phyloP scores from a whole-genome alignment of 2,113 vertebrate species.

The Okapia johnstoni region DNA sequence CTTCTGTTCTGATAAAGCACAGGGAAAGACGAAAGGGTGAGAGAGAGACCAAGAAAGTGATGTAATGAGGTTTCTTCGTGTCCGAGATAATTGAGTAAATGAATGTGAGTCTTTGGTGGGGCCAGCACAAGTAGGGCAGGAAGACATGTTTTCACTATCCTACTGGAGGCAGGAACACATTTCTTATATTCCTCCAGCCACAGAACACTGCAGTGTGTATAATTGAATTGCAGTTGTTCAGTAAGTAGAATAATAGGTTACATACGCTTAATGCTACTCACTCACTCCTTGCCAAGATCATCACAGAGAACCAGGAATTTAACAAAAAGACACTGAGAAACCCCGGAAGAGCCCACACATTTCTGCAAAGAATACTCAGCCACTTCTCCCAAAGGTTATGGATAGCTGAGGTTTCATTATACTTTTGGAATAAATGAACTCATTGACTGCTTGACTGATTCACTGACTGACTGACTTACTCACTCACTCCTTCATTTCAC shows the following conservation, averaged over 20 bases:
- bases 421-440: not conserved
- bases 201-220: not conserved
- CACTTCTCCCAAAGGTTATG: not conserved
- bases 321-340: not conserved
- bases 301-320: slow-evolving; percentile 7
- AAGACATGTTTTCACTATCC: not conserved
- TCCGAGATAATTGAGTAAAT: not conserved
- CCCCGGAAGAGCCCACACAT: not conserved
- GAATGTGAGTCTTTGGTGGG: not conserved
- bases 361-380: not conserved
- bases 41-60: not conserved
- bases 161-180: not conserved
- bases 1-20: not conserved
- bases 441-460: not conserved
- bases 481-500: not conserved
- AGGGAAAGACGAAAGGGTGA: not conserved
- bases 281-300: not conserved
- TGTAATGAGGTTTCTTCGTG: not conserved
- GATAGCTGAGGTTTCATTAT: not conserved
- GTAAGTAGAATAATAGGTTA: not conserved
- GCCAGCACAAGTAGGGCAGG: not conserved
- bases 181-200: not conserved
- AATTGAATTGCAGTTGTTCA: not conserved
- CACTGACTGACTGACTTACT: not conserved
- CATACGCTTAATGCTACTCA: not conserved